phyloP scores from a whole-genome alignment of 2,113 vertebrate species.

The Isurus oxyrinchus region DNA sequence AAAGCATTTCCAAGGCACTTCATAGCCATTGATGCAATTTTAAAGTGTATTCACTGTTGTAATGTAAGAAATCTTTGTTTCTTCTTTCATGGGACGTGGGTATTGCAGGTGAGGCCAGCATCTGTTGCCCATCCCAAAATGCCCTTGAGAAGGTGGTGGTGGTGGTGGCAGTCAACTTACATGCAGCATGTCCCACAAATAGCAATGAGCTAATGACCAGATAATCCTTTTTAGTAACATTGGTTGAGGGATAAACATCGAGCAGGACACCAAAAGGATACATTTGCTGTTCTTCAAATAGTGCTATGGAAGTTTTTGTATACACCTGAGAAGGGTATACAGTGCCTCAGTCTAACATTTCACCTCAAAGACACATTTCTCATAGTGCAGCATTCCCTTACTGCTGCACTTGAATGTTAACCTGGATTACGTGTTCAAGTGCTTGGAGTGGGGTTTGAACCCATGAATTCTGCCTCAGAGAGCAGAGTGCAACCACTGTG shows the following conservation, averaged over 20 bases:
- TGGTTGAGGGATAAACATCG: not conserved
- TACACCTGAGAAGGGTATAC: not conserved
- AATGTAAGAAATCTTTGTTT: not conserved
- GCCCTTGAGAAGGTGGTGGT: not conserved
- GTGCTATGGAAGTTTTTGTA: not conserved
- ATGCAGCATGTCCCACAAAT: not conserved
- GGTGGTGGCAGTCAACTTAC: not conserved
- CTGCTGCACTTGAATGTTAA: too few relatives aligned
- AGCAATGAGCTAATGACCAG: not conserved
- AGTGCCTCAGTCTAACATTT: not conserved
- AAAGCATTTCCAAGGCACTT: not conserved
- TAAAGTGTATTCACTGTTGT: not conserved
- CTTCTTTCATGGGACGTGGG: not conserved
- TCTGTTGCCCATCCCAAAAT: not conserved
- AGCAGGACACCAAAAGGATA: not conserved
- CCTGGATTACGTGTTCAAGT: not conserved
- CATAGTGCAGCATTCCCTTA: not conserved
- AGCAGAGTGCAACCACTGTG: not conserved
- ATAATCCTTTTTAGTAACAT: not conserved
- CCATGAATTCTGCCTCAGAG: not conserved
- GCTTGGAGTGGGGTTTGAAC: not conserved
- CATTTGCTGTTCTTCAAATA: not conserved
- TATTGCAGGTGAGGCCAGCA: not conserved
- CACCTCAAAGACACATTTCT: not conserved
- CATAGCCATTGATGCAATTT: not conserved